phyloP scores from a whole-genome alignment of 2,888 invertebrate species.

The Eristalis pertinax region DNA sequence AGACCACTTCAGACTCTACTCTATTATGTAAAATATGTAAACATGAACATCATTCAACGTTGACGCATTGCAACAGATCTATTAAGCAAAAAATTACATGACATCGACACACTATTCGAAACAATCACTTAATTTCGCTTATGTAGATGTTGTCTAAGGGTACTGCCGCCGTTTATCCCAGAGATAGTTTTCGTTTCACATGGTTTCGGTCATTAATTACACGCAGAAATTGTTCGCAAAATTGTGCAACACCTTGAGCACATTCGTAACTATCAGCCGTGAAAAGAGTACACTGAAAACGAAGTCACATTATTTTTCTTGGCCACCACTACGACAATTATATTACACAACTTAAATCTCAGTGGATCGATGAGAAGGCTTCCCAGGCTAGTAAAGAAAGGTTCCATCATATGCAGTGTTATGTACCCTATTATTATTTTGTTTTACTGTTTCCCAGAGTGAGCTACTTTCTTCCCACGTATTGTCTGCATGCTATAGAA shows the following conservation, averaged over 20 bases:
- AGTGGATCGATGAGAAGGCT: conserved; percentile 57
- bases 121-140: conserved; percentile 19
- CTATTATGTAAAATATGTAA: neutral
- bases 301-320: conserved; percentile 56
- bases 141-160: conserved; percentile 4
- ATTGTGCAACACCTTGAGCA: conserved; percentile 40
- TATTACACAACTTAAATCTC: conserved; percentile 50
- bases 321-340: conserved; percentile 52
- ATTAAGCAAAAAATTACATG: too few relatives aligned
- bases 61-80: neutral
- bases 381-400: conserved; percentile 54
- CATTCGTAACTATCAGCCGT: conserved; percentile 57
- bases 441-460: conserved; percentile 28
- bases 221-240: conserved; percentile 35
- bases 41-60: neutral
- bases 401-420: conserved; percentile 20
- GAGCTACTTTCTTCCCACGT: conserved; percentile 61
- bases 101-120: neutral
- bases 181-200: conserved; percentile 61
- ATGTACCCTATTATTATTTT: conserved; percentile 51
- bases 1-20: too few relatives aligned
- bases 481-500: conserved; percentile 37
- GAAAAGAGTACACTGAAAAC: conserved; percentile 40
- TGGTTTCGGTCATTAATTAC: conserved; percentile 68
- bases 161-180: conserved; percentile 4